Base-by-base conservation (phyloP, 2,113 vertebrate species). In the Bos indicus region DNA sequence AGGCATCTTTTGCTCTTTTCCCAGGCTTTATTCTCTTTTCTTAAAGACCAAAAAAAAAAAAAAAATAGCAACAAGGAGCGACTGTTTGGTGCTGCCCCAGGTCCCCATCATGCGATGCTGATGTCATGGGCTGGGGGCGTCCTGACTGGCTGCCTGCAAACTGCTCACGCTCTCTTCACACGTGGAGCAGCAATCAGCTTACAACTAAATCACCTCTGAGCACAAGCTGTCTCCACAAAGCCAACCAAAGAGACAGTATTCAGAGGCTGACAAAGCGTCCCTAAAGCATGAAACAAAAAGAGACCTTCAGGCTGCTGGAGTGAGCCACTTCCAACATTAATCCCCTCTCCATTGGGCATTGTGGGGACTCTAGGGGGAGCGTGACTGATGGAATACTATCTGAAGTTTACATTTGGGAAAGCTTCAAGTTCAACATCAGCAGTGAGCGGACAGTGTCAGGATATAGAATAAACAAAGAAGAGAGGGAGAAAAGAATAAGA, bases 161-260 rank as follows among this genome's bases (percentile, higher is more conserved):
- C 99, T 98, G 99, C 98, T 99, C 99, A 99, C 98, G 98, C 98
- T 99, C 98, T 98, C 97, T 98, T 98, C 99, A 99, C 98, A 96
- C 98, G 97, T 97, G 98, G 97, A 96, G 90, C 21, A 94, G 98
- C 98, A 98, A 95, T 98, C 98, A 94, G 98, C 98, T 98, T 98
- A 98, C 97, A 96, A 96, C 98, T 96, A 94, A 99, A 98, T 98
- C 98, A 97, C 98, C 97, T 98, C 98, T 98, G 98, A 84, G 98
- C 97, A 97, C 90, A 98, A 97, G 96, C 98, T 97, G 48, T 96
- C 97, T 71, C 93, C 97, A 98, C 98, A 99, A 98, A 98, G 98
- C 83, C 98, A 97, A 96, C 98, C 97, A 43, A 98, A 98, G 95
- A 98, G 98, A 88, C 95, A 85, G 98, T 98, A 97, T 99, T 99